Conservation (phyloP, 2,888 invertebrate species). For the Ditula angustiorana region DNA sequence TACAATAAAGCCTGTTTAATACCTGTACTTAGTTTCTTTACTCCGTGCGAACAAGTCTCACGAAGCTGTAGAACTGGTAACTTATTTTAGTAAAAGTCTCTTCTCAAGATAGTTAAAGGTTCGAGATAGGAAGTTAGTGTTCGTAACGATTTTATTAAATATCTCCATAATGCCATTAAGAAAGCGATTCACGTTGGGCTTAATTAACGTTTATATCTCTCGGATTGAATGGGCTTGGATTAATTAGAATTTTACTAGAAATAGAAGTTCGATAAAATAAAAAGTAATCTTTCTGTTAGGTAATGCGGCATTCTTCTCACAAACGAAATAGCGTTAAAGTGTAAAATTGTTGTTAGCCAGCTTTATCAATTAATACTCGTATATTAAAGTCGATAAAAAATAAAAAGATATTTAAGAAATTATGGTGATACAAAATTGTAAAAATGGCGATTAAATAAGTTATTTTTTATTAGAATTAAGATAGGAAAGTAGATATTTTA, state of each 20-base stretch:
- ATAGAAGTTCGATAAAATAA: not conserved
- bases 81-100: conserved; percentile 55
- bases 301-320: no score
- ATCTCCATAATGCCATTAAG: conserved; percentile 30
- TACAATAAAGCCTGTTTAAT: not conserved
- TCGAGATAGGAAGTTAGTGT: conserved; percentile 57
- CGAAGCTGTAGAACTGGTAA: conserved; percentile 51
- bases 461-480: no score
- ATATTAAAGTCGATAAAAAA: no score
- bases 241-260: not conserved
- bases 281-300: not conserved
- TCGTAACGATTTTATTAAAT: conserved; percentile 39
- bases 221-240: not conserved
- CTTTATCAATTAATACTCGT: no score
- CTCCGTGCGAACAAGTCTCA: conserved; percentile 44
- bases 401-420: no score
- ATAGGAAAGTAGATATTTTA: no score
- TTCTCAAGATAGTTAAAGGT: conserved; percentile 57
- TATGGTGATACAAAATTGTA: no score
- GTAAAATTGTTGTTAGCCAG: no score
- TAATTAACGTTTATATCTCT: conserved; percentile 22
- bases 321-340: no score
- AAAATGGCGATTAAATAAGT: no score
- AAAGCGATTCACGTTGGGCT: conserved; percentile 20
- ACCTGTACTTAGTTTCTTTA: conserved; percentile 48